Evolutionary conservation across 2,113 vertebrate genomes (phyloP).

Genomic region (Cavia porcellus): DNA sequence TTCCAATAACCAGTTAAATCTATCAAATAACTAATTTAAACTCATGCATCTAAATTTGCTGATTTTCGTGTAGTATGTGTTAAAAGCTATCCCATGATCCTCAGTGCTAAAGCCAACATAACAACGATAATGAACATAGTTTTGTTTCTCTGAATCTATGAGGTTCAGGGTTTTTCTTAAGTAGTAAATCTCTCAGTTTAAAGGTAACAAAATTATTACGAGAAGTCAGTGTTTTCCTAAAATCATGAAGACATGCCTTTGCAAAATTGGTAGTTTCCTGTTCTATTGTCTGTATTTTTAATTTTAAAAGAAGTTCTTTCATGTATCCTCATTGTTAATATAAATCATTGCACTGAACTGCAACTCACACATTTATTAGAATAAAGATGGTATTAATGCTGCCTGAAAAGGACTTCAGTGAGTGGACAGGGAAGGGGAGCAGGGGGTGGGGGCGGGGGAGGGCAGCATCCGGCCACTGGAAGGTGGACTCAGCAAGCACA

Average conservation of each 20-base stretch:
- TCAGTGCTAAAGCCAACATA: background rate
- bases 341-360: slow-evolving; percentile 9
- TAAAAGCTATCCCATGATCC: background rate
- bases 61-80: background rate
- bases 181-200: slow-evolving; percentile 24
- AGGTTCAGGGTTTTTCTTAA: background rate
- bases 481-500: background rate
- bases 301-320: slow-evolving; percentile 21
- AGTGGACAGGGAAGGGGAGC: background rate
- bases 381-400: slow-evolving; percentile 53
- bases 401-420: background rate
- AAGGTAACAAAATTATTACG: slow-evolving; percentile 25
- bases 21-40: slow-evolving; percentile 15
- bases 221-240: background rate
- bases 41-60: background rate
- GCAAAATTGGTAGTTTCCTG: background rate
- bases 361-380: slow-evolving; percentile 7
- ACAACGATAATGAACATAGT: background rate
- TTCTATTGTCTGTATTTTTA: slow-evolving; percentile 36
- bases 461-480: background rate
- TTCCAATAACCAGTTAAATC: slow-evolving; percentile 5
- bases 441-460: no score
- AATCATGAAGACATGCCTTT: slow-evolving; percentile 20
- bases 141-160: background rate
- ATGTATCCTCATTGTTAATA: background rate